Percentiles rank a stretch among this genome's conserved stretches.
Conservation (phyloP, 2,888 invertebrate species). For the Microdon myrmicae region DNA sequence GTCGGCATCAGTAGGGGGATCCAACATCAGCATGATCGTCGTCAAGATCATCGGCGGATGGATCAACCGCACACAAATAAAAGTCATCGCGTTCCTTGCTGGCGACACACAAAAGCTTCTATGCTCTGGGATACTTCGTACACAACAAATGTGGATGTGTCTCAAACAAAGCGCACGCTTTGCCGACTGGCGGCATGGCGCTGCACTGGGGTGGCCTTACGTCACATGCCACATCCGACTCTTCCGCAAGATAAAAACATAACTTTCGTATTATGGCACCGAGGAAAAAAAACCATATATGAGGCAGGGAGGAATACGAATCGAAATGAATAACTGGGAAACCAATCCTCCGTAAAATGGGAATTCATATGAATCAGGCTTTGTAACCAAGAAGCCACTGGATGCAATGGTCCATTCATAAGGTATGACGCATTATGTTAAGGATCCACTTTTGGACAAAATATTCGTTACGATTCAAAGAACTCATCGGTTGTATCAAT, state of each 20-base stretch:
- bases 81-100: slow-evolving; percentile 16
- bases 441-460: too few relatives aligned
- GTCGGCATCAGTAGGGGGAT: slow-evolving; percentile 30
- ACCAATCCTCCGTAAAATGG: too few relatives aligned
- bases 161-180: slow-evolving; percentile 23
- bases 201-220: slow-evolving; percentile 43
- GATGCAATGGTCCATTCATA: too few relatives aligned
- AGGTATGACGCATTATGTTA: too few relatives aligned
- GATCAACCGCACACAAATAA: too few relatives aligned
- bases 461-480: too few relatives aligned
- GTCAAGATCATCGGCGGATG: slow-evolving; percentile 33
- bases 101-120: slow-evolving; percentile 34
- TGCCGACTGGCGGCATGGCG: slow-evolving; percentile 21
- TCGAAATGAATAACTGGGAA: too few relatives aligned
- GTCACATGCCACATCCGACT: slow-evolving; percentile 49
- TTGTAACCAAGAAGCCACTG: too few relatives aligned
- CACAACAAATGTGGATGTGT: too few relatives aligned
- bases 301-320: too few relatives aligned
- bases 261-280: slow-evolving; percentile 34
- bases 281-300: slow-evolving; percentile 14
- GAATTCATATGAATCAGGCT: too few relatives aligned
- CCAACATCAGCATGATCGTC: slow-evolving; percentile 38
- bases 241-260: slow-evolving; percentile 50
- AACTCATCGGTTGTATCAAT: too few relatives aligned
- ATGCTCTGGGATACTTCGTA: not conserved